Evolutionary conservation across 2,797 vertebrate genomes (phyloP), one percentile per base, ranked within the genome.

Genomic region (Tadarida brasiliensis): DNA sequence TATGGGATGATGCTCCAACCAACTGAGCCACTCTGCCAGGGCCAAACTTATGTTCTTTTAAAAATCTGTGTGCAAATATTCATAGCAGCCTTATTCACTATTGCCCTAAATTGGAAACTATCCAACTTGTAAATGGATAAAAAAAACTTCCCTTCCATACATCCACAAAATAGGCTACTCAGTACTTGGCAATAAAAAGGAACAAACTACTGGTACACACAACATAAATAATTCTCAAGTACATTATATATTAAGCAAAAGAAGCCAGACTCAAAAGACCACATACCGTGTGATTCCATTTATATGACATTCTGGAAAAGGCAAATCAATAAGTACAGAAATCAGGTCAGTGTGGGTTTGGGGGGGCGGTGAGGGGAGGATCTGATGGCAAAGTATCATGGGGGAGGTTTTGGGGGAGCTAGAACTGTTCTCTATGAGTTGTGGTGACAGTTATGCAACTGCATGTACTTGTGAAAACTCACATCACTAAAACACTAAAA

Each of bases 211-310:
- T 33, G 33, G 54, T 44, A 90, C 11, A 71, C 2, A 88, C 33
- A 90, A 86, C 14, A 94, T 47, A 80, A 54, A 54, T 71, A 22
- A 92, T 67, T 90, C 56, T 87, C 73, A 92, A 67, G 83, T 78
- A 57, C 10, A 61, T 30, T 68, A 39, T 68, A 39, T 47, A 28
- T 35, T 83, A 65, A 82, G 54, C 59, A 17, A 76, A 94, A 67
- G 59, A 95, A 61, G 2, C 11, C 51, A 95, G 61, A 67, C 35
- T 90, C 35, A 33, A 83, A 93, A 67, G 83, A 54, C 16, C 3
- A 22, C 15, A 76, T 12, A 56, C 15, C 56, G n/a, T 78, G 24
- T 73, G 61, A 85, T 33, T 56, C 30, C 33, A 84, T 70, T 51
- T 65, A 47, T 77, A 76, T 59, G 15, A 28, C 28, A 49, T 74